Evolutionary conservation across 2,888 invertebrate genomes (phyloP).

Genomic region (Keiferia lycopersicella): DNA sequence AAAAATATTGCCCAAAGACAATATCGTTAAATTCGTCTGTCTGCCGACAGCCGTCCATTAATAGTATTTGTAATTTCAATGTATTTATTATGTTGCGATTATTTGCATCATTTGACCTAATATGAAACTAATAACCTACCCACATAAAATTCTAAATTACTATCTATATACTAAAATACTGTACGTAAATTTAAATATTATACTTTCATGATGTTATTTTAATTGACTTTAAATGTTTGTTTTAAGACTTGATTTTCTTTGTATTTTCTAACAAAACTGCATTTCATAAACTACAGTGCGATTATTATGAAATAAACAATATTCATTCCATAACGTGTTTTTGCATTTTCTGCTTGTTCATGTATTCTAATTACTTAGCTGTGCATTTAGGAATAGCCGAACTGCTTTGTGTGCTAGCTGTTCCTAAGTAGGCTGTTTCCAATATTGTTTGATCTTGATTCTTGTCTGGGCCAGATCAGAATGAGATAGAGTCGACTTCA

Average conservation of each 20-base stretch:
- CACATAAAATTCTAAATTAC: not conserved
- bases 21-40: conserved; percentile 35
- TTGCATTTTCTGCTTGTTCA: conserved; percentile 10
- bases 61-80: conserved; percentile 40
- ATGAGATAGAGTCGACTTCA: too few species aligned
- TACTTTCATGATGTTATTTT: not conserved
- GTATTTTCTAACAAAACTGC: not conserved
- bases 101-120: conserved; percentile 9
- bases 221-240: not conserved
- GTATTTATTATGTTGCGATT: conserved; percentile 43
- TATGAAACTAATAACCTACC: conserved; percentile 1
- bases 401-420: not conserved
- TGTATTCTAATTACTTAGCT: not conserved
- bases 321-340: conserved; percentile 6
- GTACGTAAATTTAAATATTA: conserved; percentile 11
- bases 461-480: too few species aligned
- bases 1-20: conserved; percentile 25
- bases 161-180: conserved; percentile 1
- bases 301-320: conserved; percentile 16
- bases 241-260: not conserved
- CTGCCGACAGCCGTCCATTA: conserved; percentile 43
- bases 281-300: conserved; percentile 8
- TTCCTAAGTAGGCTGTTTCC: too few species aligned
- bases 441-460: too few species aligned
- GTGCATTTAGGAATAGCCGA: not conserved